phyloP scores from a whole-genome alignment of 2,113 vertebrate genomes.

The Misgurnus mizolepis region DNA sequence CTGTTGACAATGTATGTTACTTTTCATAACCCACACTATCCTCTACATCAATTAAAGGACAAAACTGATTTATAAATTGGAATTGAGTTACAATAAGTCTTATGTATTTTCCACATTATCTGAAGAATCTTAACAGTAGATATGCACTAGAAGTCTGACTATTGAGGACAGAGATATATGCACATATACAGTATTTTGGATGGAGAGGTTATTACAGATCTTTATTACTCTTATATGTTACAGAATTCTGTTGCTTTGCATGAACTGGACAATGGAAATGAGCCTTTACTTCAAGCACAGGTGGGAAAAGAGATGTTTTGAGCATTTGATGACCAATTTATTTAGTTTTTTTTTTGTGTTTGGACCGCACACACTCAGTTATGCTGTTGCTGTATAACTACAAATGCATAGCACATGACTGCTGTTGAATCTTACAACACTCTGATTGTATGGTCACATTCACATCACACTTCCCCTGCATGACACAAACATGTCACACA shows the following conservation, averaged over 20 bases:
- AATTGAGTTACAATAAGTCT: background rate
- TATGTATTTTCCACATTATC: background rate
- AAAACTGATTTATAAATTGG: background rate
- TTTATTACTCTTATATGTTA: slow-evolving; percentile 7
- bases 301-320: slow-evolving; percentile 39
- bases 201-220: background rate
- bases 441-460: background rate
- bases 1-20: background rate
- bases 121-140: background rate
- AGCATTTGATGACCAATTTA: background rate
- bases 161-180: background rate
- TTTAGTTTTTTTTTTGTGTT: background rate
- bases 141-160: background rate
- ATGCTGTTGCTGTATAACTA: background rate
- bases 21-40: background rate
- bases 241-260: slow-evolving; percentile 45
- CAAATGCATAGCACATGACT: slow-evolving; percentile 19
- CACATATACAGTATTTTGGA: background rate
- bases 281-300: slow-evolving; percentile 43
- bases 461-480: background rate
- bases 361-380: slow-evolving; percentile 1
- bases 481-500: background rate
- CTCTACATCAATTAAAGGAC: background rate
- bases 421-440: slow-evolving; percentile 3
- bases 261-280: slow-evolving; percentile 23